Evolutionary conservation across 2,797 vertebrate species (phyloP).

Genomic region (Streptopelia turtur): DNA sequence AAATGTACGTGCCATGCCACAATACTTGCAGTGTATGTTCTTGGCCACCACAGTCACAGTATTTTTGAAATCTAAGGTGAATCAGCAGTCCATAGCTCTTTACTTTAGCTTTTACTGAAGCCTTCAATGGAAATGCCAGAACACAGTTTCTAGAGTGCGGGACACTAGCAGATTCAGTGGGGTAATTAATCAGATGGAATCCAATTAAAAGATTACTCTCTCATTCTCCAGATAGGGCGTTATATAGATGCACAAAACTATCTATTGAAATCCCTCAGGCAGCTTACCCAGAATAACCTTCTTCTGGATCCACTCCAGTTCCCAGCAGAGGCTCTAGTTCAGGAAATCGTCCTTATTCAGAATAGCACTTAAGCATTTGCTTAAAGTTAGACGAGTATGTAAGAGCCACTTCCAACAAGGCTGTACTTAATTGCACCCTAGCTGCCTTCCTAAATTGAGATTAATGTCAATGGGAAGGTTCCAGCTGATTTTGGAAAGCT

Average conservation of each 20-base stretch:
- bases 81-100: background rate
- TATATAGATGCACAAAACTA: background rate
- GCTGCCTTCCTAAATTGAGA: background rate
- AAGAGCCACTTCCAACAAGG: background rate
- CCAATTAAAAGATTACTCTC: constrained; percentile 35
- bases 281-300: constrained; percentile 27
- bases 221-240: background rate
- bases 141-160: background rate
- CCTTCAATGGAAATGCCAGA: background rate
- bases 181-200: background rate
- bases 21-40: background rate
- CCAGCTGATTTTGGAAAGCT: background rate
- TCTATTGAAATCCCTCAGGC: constrained; percentile 20
- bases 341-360: constrained; percentile 4
- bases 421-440: background rate
- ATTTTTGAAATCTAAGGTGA: background rate
- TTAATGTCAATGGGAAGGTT: background rate
- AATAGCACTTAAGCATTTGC: background rate
- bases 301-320: constrained; percentile 25
- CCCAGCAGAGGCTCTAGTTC: background rate
- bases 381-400: background rate
- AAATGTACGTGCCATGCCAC: background rate
- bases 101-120: background rate
- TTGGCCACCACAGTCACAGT: background rate
- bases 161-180: background rate